phyloP scores from a whole-genome alignment of 2,797 vertebrate species.

The Cyclura pinguis region DNA sequence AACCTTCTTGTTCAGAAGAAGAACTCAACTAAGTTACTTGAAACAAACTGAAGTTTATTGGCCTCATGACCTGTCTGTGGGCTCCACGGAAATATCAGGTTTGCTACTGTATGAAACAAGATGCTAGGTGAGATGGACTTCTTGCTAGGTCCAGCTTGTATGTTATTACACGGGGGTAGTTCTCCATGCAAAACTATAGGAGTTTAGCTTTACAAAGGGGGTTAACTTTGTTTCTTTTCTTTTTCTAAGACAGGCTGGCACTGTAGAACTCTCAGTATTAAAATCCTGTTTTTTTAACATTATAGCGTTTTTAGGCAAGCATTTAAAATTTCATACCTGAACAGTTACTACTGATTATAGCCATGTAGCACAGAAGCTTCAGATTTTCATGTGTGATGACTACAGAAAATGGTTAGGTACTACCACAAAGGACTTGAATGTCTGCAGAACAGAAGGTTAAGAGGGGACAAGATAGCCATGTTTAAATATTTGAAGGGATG shows the following conservation, averaged over 20 bases:
- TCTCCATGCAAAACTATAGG: too few relatives aligned
- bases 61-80: background rate
- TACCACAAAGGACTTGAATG: background rate
- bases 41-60: background rate
- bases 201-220: too few relatives aligned
- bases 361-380: background rate
- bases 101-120: background rate
- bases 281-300: too few relatives aligned
- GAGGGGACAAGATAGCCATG: too few relatives aligned
- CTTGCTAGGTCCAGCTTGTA: background rate
- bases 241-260: too few relatives aligned
- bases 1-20: background rate
- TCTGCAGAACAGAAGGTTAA: too few relatives aligned
- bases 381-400: background rate
- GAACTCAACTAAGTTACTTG: background rate
- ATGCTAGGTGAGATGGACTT: background rate
- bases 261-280: too few relatives aligned
- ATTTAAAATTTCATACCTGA: background rate
- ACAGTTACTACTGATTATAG: background rate
- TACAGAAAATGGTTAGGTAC: background rate
- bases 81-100: background rate
- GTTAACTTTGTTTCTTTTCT: too few relatives aligned
- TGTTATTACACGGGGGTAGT: too few relatives aligned
- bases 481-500: too few relatives aligned
- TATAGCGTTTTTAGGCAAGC: background rate